A percentile compares a stretch with the other conserved stretches of the same genome.
Conservation (phyloP, 2,888 invertebrate genomes). For the Sympetrum striolatum region DNA sequence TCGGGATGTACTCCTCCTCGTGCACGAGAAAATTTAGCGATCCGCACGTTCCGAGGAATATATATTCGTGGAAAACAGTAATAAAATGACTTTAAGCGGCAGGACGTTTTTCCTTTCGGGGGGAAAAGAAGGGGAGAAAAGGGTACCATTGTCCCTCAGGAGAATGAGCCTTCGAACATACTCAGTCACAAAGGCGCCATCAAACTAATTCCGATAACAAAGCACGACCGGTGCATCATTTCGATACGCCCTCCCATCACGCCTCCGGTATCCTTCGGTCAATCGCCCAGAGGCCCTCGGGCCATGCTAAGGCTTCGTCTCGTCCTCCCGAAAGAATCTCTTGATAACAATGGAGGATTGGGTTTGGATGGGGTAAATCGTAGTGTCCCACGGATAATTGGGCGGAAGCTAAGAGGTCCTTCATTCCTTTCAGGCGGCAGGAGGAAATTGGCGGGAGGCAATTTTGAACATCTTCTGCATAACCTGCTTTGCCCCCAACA, state of each 20-base stretch:
- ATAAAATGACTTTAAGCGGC: not conserved
- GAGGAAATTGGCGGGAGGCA: not conserved
- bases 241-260: not conserved
- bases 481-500: not conserved
- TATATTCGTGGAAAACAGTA: not conserved
- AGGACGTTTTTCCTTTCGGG: not conserved
- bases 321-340: not conserved
- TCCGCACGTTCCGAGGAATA: not conserved
- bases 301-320: not conserved
- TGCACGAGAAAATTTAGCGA: not conserved
- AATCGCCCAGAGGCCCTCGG: not conserved
- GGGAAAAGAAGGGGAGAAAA: not conserved
- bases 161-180: not conserved
- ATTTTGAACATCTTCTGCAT: not conserved
- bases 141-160: not conserved
- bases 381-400: not conserved
- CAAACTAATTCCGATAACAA: conserved; percentile 21
- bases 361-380: not conserved
- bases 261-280: not conserved
- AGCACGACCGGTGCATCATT: conserved; percentile 1
- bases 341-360: not conserved
- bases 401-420: not conserved
- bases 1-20: not conserved
- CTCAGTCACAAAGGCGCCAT: not conserved
- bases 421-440: not conserved